Evolutionary conservation across 2,797 vertebrate species (phyloP).

Genomic region (Potorous gilbertii): DNA sequence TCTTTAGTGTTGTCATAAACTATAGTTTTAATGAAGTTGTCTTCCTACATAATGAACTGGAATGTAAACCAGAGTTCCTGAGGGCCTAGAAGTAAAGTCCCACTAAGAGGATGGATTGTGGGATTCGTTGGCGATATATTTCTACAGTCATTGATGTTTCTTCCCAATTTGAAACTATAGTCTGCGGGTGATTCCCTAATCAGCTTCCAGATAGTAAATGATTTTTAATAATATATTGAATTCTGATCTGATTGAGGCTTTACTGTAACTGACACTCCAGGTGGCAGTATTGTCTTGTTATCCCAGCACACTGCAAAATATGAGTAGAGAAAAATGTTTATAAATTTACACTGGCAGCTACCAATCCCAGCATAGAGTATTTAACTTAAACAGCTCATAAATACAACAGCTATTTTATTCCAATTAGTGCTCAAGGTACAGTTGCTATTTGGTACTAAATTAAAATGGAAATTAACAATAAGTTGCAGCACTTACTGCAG

Average conservation of each 20-base stretch:
- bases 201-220: conserved; percentile 31
- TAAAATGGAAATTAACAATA: conserved; percentile 51
- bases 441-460: conserved; percentile 51
- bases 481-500: conserved; percentile 41
- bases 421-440: conserved; percentile 63
- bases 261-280: conserved; percentile 67
- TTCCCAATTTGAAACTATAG: neutral
- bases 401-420: conserved; percentile 63
- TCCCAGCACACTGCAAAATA: conserved; percentile 22
- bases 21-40: conserved; percentile 2
- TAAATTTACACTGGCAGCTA: neutral
- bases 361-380: neutral
- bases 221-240: conserved; percentile 40
- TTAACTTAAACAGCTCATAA: conserved; percentile 61
- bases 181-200: neutral
- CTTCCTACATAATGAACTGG: conserved; percentile 42
- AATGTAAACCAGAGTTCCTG: conserved; percentile 3
- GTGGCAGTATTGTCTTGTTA: conserved; percentile 75
- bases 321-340: neutral
- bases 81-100: neutral
- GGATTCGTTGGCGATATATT: neutral
- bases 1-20: neutral
- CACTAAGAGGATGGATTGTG: conserved; percentile 3
- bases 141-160: neutral
- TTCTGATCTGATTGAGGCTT: conserved; percentile 7